Conservation (phyloP, 2,888 invertebrate genomes). For the Pseudoips prasinana region DNA sequence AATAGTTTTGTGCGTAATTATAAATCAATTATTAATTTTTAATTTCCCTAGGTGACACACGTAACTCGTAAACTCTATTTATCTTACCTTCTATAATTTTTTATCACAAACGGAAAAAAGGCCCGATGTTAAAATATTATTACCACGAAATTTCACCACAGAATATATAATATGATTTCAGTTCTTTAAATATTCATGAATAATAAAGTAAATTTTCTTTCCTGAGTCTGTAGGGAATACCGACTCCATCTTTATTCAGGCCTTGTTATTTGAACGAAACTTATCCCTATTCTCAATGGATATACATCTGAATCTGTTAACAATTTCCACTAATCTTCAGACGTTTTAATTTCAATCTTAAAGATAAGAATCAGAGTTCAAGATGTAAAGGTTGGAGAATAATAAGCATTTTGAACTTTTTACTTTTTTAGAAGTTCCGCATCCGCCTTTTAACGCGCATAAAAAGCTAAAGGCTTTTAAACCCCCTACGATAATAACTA, state of each 20-base stretch:
- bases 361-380: constrained; percentile 4
- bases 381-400: background rate
- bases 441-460: too few relatives aligned
- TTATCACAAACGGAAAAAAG: too few relatives aligned
- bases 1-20: too few relatives aligned
- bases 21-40: constrained; percentile 14
- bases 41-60: constrained; percentile 7
- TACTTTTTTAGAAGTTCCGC: too few relatives aligned
- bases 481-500: too few relatives aligned
- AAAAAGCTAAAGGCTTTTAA: too few relatives aligned
- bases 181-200: constrained; percentile 39
- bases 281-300: constrained; percentile 40
- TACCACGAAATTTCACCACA: constrained; percentile 23
- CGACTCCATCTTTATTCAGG: constrained; percentile 35
- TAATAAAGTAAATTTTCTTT: constrained; percentile 32
- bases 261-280: constrained; percentile 47
- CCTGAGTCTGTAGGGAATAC: constrained; percentile 34
- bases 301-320: constrained; percentile 34
- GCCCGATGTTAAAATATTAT: constrained; percentile 28
- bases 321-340: constrained; percentile 17
- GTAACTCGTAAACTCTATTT: constrained; percentile 2
- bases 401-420: too few relatives aligned
- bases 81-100: too few relatives aligned
- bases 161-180: too few relatives aligned
- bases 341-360: constrained; percentile 18